Evolutionary conservation across 2,888 invertebrate genomes (phyloP).

Genomic region (Dryobota labecula): DNA sequence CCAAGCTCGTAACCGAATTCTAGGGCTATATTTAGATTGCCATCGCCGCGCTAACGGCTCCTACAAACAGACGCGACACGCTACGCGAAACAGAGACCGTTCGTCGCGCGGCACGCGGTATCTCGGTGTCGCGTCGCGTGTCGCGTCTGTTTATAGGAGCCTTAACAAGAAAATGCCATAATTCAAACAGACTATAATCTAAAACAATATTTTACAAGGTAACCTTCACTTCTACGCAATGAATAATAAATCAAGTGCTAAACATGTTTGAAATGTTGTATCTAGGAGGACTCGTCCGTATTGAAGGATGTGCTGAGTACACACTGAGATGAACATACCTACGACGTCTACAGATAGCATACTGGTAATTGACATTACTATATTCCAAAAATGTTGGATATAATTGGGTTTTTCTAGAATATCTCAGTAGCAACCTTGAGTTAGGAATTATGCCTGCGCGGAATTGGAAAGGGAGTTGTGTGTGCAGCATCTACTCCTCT

Average conservation of each 20-base stretch:
- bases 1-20: background rate
- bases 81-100: too few species aligned
- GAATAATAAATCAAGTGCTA: conserved; percentile 2
- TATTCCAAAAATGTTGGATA: background rate
- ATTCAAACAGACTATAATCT: background rate
- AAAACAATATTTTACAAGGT: background rate
- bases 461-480: background rate
- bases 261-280: conserved; percentile 21
- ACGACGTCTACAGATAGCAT: conserved; percentile 21
- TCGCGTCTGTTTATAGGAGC: too few species aligned
- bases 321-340: conserved; percentile 40
- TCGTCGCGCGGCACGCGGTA: too few species aligned
- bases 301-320: conserved; percentile 29
- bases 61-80: too few species aligned
- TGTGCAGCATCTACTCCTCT: too few species aligned
- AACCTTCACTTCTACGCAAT: conserved; percentile 6
- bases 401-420: background rate
- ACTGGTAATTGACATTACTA: conserved; percentile 26
- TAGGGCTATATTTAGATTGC: background rate
- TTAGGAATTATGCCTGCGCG: background rate
- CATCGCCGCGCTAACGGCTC: too few species aligned
- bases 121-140: too few species aligned
- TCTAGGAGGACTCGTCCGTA: background rate
- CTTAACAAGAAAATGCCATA: background rate
- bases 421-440: background rate